Evolutionary conservation across 2,888 invertebrate genomes (phyloP).

Genomic region (Ormyrus thymus): DNA sequence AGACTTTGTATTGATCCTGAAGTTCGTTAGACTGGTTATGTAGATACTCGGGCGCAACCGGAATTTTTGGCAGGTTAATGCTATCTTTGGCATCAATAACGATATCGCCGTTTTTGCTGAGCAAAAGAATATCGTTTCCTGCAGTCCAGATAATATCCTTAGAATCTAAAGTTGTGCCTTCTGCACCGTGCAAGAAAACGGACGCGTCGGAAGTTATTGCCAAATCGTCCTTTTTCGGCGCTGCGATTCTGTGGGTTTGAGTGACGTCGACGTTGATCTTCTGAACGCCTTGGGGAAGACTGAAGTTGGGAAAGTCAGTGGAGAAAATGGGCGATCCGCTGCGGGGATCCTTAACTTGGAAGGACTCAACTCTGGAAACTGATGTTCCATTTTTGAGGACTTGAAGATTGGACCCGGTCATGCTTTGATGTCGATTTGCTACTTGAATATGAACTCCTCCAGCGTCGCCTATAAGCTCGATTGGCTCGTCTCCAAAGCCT

Average conservation of each 20-base stretch:
- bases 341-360: slow-evolving; percentile 82
- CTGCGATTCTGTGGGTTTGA: slow-evolving; percentile 83
- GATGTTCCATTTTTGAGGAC: slow-evolving; percentile 82
- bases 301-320: slow-evolving; percentile 84
- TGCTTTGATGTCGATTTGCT: slow-evolving; percentile 64
- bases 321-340: slow-evolving; percentile 82
- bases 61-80: slow-evolving; percentile 83
- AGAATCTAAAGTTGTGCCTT: slow-evolving; percentile 85
- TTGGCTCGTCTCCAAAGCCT: slow-evolving; percentile 74
- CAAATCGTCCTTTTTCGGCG: slow-evolving; percentile 83
- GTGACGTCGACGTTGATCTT: slow-evolving; percentile 81
- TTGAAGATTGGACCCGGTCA: slow-evolving; percentile 62
- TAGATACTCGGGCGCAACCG: slow-evolving; percentile 78
- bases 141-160: slow-evolving; percentile 85
- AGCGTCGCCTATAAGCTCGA: slow-evolving; percentile 72
- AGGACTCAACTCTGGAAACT: slow-evolving; percentile 81
- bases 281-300: slow-evolving; percentile 82
- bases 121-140: slow-evolving; percentile 86
- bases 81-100: slow-evolving; percentile 83
- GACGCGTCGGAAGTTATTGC: slow-evolving; percentile 82
- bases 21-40: slow-evolving; percentile 66
- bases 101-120: slow-evolving; percentile 85
- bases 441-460: slow-evolving; percentile 71
- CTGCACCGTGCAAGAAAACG: slow-evolving; percentile 85
- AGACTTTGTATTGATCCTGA: slow-evolving; percentile 87